A percentile compares a stretch with the other conserved stretches of the same genome.
Evolutionary conservation across 2,113 vertebrate genomes (phyloP).

Genomic region (Tachycineta bicolor): DNA sequence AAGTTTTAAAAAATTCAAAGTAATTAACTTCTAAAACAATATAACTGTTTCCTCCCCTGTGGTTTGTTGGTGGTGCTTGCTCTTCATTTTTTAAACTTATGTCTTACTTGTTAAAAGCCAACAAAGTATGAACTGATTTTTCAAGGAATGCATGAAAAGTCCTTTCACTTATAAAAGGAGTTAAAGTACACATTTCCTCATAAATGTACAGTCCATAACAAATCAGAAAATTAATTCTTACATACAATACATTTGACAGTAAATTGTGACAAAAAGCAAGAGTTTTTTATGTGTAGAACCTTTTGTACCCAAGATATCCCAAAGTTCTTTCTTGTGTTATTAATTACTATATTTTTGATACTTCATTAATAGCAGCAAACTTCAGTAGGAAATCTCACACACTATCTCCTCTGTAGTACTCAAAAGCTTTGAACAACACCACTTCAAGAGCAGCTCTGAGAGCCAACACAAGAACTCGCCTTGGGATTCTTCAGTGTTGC

Average conservation of each 20-base stretch:
- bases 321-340: not conserved
- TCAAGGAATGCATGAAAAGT: not conserved
- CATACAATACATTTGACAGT: not conserved
- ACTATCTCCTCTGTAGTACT: not conserved
- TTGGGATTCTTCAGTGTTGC: not conserved
- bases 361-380: not conserved
- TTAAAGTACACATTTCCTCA: not conserved
- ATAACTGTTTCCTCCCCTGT: not conserved
- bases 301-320: not conserved
- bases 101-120: not conserved
- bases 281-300: not conserved
- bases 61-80: not conserved
- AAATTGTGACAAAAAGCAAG: not conserved
- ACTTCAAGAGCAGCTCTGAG: not conserved
- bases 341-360: not conserved
- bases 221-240: not conserved
- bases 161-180: not conserved
- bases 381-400: not conserved
- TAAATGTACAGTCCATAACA: not conserved
- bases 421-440: not conserved
- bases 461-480: not conserved
- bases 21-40: not conserved
- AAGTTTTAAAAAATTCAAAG: not conserved
- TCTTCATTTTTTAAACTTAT: not conserved
- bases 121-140: not conserved